Percentiles rank a stretch among this genome's conserved stretches.
Evolutionary conservation across 2,797 vertebrate genomes (phyloP).

Genomic region (Allobates femoralis): DNA sequence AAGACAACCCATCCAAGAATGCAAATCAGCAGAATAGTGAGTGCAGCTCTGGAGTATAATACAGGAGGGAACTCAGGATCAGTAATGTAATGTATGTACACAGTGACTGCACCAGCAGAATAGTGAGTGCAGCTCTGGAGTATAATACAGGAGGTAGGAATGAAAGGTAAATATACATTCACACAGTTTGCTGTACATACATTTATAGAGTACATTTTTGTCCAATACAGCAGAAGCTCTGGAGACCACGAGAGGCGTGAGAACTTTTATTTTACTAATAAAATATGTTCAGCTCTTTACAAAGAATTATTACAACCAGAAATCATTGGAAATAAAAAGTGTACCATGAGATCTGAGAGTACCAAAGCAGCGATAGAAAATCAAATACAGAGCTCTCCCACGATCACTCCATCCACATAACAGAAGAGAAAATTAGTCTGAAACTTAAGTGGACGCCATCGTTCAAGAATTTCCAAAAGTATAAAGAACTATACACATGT

Average conservation of each 20-base stretch:
- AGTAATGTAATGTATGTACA: too few species aligned
- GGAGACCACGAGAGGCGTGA: conserved; percentile 1
- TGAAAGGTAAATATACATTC: too few species aligned
- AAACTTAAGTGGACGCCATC: background rate
- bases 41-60: too few species aligned
- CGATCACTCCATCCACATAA: background rate
- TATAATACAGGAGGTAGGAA: too few species aligned
- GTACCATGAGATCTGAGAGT: conserved; percentile 22
- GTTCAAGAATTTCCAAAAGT: conserved; percentile 7
- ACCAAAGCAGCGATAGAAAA: conserved; percentile 44
- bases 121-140: too few species aligned
- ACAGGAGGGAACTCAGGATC: too few species aligned
- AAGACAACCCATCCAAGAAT: too few species aligned
- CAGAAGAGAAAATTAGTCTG: background rate
- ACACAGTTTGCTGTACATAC: background rate
- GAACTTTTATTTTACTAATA: conserved; percentile 78
- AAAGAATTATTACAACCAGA: conserved; percentile 85
- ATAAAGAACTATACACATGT: conserved; percentile 56
- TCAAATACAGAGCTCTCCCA: background rate
- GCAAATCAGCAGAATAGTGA: too few species aligned
- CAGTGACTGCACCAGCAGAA: too few species aligned
- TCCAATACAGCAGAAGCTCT: background rate
- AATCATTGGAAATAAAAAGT: conserved; percentile 27
- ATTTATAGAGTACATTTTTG: too few species aligned
- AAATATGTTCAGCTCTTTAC: conserved; percentile 83